phyloP scores from a whole-genome alignment of 2,888 invertebrate species.

The Formica aserva region DNA sequence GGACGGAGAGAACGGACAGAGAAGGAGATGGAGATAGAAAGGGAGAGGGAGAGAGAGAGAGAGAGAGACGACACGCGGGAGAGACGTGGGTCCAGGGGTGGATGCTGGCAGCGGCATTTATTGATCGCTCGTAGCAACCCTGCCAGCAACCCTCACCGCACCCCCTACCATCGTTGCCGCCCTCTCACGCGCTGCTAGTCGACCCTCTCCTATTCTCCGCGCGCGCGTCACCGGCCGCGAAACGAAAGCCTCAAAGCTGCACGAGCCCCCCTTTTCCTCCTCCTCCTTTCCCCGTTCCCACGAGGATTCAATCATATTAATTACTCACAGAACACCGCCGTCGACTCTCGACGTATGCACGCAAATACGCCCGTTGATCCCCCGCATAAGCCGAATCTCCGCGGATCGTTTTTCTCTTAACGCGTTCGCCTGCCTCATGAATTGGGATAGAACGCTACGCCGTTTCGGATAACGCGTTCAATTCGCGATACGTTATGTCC shows the following conservation, averaged over 20 bases:
- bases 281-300: not conserved
- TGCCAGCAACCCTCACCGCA: conserved; percentile 74
- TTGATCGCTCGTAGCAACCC: conserved; percentile 84
- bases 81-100: conserved; percentile 78
- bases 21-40: conserved; percentile 13
- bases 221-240: conserved; percentile 60
- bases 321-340: conserved; percentile 75
- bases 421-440: conserved; percentile 4
- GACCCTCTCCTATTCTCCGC: conserved; percentile 67
- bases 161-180: conserved; percentile 51
- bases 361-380: conserved; percentile 45
- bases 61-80: conserved; percentile 36
- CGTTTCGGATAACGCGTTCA: not conserved
- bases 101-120: conserved; percentile 84
- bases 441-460: not conserved
- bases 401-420: conserved; percentile 24
- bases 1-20: conserved; percentile 20
- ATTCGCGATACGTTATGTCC: not conserved
- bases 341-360: conserved; percentile 65
- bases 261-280: conserved; percentile 41
- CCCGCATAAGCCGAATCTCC: conserved; percentile 12
- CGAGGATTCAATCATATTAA: conserved; percentile 82
- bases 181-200: conserved; percentile 60
- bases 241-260: conserved; percentile 65
- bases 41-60: conserved; percentile 28